Evolutionary conservation across 2,888 invertebrate genomes (phyloP).

Genomic region (Cheilosia soror): DNA sequence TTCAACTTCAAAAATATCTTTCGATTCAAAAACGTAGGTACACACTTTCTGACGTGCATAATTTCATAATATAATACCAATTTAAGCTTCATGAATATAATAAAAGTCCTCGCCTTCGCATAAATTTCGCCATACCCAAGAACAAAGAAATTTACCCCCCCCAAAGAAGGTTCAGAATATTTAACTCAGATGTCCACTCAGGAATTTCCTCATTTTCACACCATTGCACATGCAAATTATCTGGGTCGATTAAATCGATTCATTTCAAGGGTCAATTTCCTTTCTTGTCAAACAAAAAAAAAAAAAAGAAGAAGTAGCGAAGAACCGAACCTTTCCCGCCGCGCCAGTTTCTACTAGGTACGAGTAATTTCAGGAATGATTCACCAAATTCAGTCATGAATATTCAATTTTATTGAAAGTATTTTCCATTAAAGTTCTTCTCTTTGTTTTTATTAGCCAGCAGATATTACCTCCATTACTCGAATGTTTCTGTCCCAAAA

Average conservation of each 20-base stretch:
- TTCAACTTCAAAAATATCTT: too few species aligned
- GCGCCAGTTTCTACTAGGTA: not conserved
- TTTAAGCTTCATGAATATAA: slow-evolving; percentile 17
- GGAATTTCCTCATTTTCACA: slow-evolving; percentile 20
- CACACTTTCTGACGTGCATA: not conserved
- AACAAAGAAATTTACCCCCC: not conserved
- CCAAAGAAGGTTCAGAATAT: not conserved
- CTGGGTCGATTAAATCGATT: slow-evolving; percentile 29
- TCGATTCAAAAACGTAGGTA: not conserved
- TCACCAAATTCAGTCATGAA: slow-evolving; percentile 45
- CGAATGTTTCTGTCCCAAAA: slow-evolving; percentile 14
- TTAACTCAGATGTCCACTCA: not conserved
- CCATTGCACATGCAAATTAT: slow-evolving; percentile 40
- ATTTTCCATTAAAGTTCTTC: slow-evolving; percentile 20
- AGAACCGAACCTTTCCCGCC: not conserved
- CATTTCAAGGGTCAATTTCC: slow-evolving; percentile 27
- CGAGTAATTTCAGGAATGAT: slow-evolving; percentile 10
- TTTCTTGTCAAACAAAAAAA: not conserved
- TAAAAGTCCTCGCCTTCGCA: not conserved
- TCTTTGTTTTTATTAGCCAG: slow-evolving; percentile 2
- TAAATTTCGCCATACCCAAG: not conserved
- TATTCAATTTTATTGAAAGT: slow-evolving; percentile 34
- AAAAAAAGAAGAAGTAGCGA: not conserved
- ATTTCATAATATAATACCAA: not conserved
- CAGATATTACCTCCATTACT: slow-evolving; percentile 11